Evolutionary conservation across 2,888 invertebrate genomes (phyloP).

Genomic region (Rhagium mordax): DNA sequence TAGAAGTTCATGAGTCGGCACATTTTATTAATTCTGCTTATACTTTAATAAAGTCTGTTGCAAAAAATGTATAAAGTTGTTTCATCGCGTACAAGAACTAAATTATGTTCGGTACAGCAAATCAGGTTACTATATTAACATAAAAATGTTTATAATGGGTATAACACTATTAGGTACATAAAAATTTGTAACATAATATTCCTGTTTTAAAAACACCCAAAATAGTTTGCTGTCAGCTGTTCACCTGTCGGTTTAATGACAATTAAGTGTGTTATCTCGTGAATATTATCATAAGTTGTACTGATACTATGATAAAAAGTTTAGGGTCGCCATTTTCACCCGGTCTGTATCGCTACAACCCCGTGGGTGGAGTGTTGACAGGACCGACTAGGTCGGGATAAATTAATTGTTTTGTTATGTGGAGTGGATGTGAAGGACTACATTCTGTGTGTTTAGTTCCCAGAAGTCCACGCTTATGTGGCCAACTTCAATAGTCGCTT

Average conservation of each 20-base stretch:
- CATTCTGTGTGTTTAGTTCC: slow-evolving; percentile 5
- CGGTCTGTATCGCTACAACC: neutral
- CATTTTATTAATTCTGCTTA: neutral
- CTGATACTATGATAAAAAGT: neutral
- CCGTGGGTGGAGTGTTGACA: neutral
- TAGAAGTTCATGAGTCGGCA: neutral
- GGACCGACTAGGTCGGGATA: neutral
- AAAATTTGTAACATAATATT: no score
- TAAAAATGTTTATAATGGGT: no score
- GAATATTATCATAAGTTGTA: no score
- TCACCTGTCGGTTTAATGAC: no score
- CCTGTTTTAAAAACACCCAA: no score
- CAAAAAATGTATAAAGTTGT: no score
- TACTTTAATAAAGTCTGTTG: neutral
- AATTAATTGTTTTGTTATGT: slow-evolving; percentile 10
- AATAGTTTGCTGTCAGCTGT: no score
- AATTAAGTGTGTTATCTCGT: no score
- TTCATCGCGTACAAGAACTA: no score
- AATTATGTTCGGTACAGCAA: no score
- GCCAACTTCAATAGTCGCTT: neutral
- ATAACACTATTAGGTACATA: no score
- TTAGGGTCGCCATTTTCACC: neutral
- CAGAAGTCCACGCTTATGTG: slow-evolving; percentile 7
- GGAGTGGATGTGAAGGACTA: neutral
- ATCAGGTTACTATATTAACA: no score